phyloP scores from a whole-genome alignment of 2,797 vertebrate species.

The Typhlichthys eigenmanni region DNA sequence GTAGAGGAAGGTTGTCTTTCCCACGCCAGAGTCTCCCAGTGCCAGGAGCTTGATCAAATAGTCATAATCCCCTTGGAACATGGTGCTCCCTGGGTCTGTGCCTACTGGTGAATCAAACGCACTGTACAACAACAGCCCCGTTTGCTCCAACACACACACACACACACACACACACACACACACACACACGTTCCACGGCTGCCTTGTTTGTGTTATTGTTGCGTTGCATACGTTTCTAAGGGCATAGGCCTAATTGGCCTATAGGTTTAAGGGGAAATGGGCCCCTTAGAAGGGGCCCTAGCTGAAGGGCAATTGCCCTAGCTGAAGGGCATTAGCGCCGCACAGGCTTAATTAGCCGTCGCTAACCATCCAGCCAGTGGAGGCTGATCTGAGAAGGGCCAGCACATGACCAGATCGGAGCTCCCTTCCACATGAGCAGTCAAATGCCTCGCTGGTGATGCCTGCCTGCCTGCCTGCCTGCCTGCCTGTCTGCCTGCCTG shows the following conservation, averaged over 20 bases:
- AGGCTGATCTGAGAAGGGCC: conserved; percentile 55
- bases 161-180: not conserved
- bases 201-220: not conserved
- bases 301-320: conserved; percentile 13
- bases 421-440: conserved; percentile 74
- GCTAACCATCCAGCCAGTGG: conserved; percentile 54
- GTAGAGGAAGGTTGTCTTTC: conserved; percentile 96
- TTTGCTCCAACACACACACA: too few relatives aligned
- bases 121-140: conserved; percentile 10
- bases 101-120: conserved; percentile 58
- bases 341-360: conserved; percentile 43
- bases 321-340: conserved; percentile 33
- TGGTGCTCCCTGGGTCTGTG: conserved; percentile 75
- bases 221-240: too few relatives aligned
- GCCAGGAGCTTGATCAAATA: conserved; percentile 99
- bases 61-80: conserved; percentile 97
- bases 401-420: conserved; percentile 72
- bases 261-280: conserved; percentile 7
- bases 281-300: conserved; percentile 23
- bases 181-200: too few relatives aligned
- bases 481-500: too few relatives aligned
- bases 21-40: conserved; percentile 94
- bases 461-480: too few relatives aligned
- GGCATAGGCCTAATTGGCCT: too few relatives aligned
- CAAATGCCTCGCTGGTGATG: conserved; percentile 51